These are phyloP conservation scores for Diadophis punctatus DNA, from an alignment of 2,113 vertebrate species.

Conservation along the genomic window DNA sequence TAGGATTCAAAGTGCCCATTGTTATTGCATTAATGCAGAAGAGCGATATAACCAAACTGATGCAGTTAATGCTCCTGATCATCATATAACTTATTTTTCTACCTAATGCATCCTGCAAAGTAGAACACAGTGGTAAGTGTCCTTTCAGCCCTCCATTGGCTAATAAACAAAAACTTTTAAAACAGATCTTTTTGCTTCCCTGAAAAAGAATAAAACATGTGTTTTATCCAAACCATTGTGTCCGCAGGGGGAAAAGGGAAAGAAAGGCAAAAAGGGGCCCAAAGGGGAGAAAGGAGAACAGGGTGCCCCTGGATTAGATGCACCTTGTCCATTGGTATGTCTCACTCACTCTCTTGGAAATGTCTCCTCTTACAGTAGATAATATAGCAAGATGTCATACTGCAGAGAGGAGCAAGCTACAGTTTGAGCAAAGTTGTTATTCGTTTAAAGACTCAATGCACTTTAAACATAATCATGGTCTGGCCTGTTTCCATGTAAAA, in stretches of 20 bases:
- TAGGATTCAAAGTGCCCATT: slow-evolving; percentile 49
- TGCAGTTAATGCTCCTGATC: slow-evolving; percentile 49
- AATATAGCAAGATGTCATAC: slow-evolving; percentile 49
- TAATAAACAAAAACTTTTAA: slow-evolving; percentile 53
- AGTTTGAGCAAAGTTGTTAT: neutral
- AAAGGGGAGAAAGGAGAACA: slow-evolving; percentile 99
- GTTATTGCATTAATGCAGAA: slow-evolving; percentile 14
- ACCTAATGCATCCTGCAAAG: slow-evolving; percentile 55
- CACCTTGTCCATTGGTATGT: slow-evolving; percentile 99
- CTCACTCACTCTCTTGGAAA: slow-evolving; percentile 68
- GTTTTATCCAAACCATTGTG: slow-evolving; percentile 91
- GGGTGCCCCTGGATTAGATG: slow-evolving; percentile 99
- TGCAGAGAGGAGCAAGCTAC: slow-evolving; percentile 71
- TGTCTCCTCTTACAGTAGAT: slow-evolving; percentile 50
- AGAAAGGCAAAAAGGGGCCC: slow-evolving; percentile 99
- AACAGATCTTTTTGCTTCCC: slow-evolving; percentile 14
- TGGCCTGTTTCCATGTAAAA: neutral
- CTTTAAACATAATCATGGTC: neutral
- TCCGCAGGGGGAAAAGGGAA: slow-evolving; percentile 99
- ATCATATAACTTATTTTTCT: slow-evolving; percentile 52
- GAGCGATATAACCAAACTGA: slow-evolving; percentile 34
- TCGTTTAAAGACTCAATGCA: neutral
- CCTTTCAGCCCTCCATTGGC: slow-evolving; percentile 68
- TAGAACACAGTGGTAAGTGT: slow-evolving; percentile 74
- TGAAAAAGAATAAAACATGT: slow-evolving; percentile 65